Evolutionary conservation across 2,888 invertebrate species (phyloP).

Genomic region (Bimastos eiseni): DNA sequence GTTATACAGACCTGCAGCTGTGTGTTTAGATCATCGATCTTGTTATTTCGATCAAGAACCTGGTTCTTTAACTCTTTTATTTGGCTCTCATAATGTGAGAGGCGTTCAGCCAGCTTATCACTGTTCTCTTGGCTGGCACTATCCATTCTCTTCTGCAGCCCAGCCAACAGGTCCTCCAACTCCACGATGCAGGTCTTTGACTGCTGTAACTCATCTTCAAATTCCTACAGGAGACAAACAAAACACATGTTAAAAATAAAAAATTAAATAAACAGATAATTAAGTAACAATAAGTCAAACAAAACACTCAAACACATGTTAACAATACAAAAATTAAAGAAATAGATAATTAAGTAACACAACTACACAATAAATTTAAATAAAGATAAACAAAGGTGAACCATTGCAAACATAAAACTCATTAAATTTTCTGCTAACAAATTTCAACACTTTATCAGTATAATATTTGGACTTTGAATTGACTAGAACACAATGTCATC

Average conservation of each 20-base stretch:
- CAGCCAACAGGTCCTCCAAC: neutral
- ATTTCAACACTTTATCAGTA: too few species aligned
- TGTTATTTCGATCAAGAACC: slow-evolving; percentile 4
- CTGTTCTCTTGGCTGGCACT: slow-evolving; percentile 2
- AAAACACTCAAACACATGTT: neutral
- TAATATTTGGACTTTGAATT: neutral
- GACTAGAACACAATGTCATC: neutral
- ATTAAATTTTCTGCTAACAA: too few species aligned
- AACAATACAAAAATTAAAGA: neutral
- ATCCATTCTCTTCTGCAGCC: neutral
- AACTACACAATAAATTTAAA: too few species aligned
- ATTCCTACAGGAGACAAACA: neutral
- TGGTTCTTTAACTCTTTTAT: slow-evolving; percentile 10
- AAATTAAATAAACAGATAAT: too few species aligned
- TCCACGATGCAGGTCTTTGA: neutral
- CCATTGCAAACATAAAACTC: too few species aligned
- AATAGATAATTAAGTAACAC: neutral
- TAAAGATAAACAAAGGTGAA: too few species aligned
- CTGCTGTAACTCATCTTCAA: neutral
- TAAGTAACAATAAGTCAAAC: too few species aligned
- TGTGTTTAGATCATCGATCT: slow-evolving; percentile 17
- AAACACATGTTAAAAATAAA: too few species aligned
- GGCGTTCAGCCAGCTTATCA: neutral
- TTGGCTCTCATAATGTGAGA: slow-evolving; percentile 3
- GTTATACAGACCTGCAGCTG: slow-evolving; percentile 9